Base-by-base conservation (phyloP, 1,140 invertebrate species). In the Macrocentrus cingulum region DNA sequence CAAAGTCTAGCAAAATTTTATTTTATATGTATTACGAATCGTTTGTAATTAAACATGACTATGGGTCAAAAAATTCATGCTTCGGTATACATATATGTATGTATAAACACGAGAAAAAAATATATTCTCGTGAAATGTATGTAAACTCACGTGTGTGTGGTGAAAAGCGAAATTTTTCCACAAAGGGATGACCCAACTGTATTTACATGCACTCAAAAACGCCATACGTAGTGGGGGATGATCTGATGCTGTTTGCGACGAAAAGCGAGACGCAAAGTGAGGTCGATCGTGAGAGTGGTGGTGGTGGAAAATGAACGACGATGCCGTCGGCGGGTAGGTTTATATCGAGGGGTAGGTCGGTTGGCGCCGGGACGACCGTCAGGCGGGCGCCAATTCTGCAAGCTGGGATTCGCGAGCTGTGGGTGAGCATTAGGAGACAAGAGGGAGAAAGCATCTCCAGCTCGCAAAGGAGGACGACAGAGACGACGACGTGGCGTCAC, bases 291-390 rank as follows among this genome's bases (percentile, higher is more conserved):
- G 11, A 51, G n/a, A n/a, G n/a, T n/a, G 44, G 41, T 39, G 19
- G 48, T 44, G 52, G 56, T 59, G 56, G 61, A 56, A 59, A 59
- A 62, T 56, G 56, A 55, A 62, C 51, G 56, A 59, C 51, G 20
- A 52, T 52, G 4, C 34, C 22, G 20, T 20, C 18, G 11, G 56
- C 49, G 13, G 34, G 37, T 41, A 48, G 50, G 46, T 60, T 34
- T 57, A 49, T 59, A 45, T 67, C 13, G 46, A 55, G 11, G 42
- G 56, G 45, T 66, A 75, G 74, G 75, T 62, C 66, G 62, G 65
- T 64, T 66, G 78, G 78, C 78, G 78, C 76, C 78, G 75, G 68
- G 52, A 67, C 68, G 67, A 71, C 74, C 77, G 77, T 75, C 77
- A 76, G 77, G 68, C 77, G 77, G 77, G 76, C 77, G 76, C 77